Evolutionary conservation across 2,113 vertebrate species (phyloP).

Genomic region (Datnioides undecimradiatus): DNA sequence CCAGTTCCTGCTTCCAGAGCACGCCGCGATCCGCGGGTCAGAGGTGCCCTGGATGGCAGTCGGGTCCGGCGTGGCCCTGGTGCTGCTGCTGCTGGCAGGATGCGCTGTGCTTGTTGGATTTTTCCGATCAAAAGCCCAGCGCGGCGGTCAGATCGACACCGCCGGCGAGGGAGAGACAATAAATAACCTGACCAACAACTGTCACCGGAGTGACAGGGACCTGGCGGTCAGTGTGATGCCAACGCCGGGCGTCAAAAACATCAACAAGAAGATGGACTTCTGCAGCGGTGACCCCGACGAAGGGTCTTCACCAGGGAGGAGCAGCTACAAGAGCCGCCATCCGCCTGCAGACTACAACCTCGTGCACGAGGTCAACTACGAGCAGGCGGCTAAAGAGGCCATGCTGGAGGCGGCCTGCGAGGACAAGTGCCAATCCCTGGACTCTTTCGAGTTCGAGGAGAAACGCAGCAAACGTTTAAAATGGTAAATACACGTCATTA

Average conservation of each 20-base stretch:
- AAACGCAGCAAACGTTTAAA: slow-evolving; percentile 88
- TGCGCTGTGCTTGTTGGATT: slow-evolving; percentile 90
- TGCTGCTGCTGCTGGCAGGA: slow-evolving; percentile 91
- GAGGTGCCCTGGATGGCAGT: slow-evolving; percentile 95
- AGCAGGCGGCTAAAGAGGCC: slow-evolving; percentile 87
- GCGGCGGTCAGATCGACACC: slow-evolving; percentile 82
- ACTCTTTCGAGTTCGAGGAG: slow-evolving; percentile 85
- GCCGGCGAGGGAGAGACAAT: slow-evolving; percentile 92
- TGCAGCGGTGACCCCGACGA: slow-evolving; percentile 88
- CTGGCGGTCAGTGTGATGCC: slow-evolving; percentile 88
- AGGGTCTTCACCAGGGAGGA: slow-evolving; percentile 88
- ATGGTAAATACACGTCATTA: slow-evolving; percentile 81
- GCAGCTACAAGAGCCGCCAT: slow-evolving; percentile 88
- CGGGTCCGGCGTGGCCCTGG: slow-evolving; percentile 91
- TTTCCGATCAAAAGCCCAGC: slow-evolving; percentile 89
- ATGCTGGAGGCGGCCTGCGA: slow-evolving; percentile 85
- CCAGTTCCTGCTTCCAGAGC: slow-evolving; percentile 95
- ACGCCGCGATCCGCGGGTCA: slow-evolving; percentile 78
- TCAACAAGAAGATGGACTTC: slow-evolving; percentile 97
- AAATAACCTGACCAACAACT: slow-evolving; percentile 96
- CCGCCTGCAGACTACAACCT: slow-evolving; percentile 93
- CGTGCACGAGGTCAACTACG: slow-evolving; percentile 90
- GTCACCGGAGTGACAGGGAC: slow-evolving; percentile 92
- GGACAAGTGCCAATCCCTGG: slow-evolving; percentile 84
- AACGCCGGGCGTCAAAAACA: slow-evolving; percentile 94